phyloP scores from a whole-genome alignment of 2,113 vertebrate genomes.

The Pipa parva region DNA sequence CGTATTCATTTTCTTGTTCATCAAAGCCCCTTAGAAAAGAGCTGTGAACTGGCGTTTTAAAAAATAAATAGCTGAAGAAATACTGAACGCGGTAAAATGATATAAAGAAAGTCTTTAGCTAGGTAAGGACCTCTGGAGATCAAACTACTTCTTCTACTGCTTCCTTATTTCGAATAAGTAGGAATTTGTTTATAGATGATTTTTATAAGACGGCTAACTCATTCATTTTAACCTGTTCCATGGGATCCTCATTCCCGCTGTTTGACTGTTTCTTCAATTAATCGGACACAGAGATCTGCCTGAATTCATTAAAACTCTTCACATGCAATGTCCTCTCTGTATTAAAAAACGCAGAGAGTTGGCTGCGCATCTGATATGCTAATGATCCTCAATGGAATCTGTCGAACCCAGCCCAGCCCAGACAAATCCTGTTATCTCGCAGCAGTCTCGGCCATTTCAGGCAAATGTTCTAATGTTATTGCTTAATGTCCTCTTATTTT shows the following conservation, averaged over 20 bases:
- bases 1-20: too few relatives aligned
- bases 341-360: neutral
- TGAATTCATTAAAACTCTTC: neutral
- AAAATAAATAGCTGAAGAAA: too few relatives aligned
- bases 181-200: too few relatives aligned
- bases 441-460: conserved; percentile 1
- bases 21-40: too few relatives aligned
- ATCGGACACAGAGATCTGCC: neutral
- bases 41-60: too few relatives aligned
- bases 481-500: conserved; percentile 3
- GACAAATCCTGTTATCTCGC: conserved; percentile 19
- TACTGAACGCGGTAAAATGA: too few relatives aligned
- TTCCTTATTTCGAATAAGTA: too few relatives aligned
- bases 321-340: neutral
- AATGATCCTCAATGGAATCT: neutral
- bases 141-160: too few relatives aligned
- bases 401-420: neutral
- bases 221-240: neutral
- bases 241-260: neutral
- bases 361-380: neutral
- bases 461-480: conserved; percentile 13
- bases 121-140: too few relatives aligned
- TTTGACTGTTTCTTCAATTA: neutral
- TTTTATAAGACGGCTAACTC: too few relatives aligned
- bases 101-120: too few relatives aligned